Evolutionary conservation across 2,113 vertebrate species (phyloP).

Genomic region (Hippoglossus stenolepis): DNA sequence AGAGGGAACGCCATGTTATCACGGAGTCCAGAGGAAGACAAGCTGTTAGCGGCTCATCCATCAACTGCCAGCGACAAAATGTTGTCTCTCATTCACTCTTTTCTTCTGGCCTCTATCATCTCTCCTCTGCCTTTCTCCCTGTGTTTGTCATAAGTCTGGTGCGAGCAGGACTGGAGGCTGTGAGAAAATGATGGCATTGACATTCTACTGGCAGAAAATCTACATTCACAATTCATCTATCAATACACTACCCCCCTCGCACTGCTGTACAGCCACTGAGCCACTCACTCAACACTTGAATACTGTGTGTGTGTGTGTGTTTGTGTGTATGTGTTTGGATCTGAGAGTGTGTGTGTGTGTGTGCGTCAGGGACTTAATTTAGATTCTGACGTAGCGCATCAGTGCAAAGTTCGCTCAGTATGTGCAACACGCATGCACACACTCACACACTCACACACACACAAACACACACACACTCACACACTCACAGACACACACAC

Average conservation of each 20-base stretch:
- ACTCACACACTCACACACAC: no score
- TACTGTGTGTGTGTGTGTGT: neutral
- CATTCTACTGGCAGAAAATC: conserved; percentile 60
- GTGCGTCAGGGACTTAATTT: conserved; percentile 24
- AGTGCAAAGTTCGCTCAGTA: neutral
- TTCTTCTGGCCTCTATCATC: conserved; percentile 13
- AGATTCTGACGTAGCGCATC: conserved; percentile 36
- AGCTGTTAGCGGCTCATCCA: conserved; percentile 69
- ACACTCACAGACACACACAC: no score
- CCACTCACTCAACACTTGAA: conserved; percentile 34
- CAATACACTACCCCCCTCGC: conserved; percentile 40
- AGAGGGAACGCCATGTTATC: conserved; percentile 61
- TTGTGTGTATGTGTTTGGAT: no score
- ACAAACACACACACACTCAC: no score
- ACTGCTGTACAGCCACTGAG: conserved; percentile 40
- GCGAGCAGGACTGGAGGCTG: conserved; percentile 36
- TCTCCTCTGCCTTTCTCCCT: conserved; percentile 21
- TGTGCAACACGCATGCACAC: rapidly evolving
- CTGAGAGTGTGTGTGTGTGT: neutral
- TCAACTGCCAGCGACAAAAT: conserved; percentile 62
- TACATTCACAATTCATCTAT: conserved; percentile 61
- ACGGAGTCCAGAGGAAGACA: conserved; percentile 62
- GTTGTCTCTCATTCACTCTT: conserved; percentile 47
- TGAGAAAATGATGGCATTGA: conserved; percentile 57
- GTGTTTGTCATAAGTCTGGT: conserved; percentile 54